These are phyloP conservation scores for Psettodes erumei DNA, from an alignment of 2,113 vertebrate genomes.

Conservation along the genomic window DNA sequence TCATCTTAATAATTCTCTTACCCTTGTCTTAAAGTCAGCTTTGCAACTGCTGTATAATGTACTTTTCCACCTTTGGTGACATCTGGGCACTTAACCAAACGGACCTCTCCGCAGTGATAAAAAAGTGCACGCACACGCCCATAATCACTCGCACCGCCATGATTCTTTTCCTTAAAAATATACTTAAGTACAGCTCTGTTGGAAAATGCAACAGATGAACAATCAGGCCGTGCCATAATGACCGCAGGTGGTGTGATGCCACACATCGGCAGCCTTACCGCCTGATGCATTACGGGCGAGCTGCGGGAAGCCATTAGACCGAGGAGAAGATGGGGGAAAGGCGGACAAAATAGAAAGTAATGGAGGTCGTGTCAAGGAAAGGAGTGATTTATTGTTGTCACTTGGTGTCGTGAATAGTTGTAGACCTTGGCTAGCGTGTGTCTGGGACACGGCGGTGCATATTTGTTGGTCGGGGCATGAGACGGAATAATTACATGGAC, in stretches of 20 bases:
- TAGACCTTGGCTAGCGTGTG: constrained; percentile 13
- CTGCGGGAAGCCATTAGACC: constrained; percentile 69
- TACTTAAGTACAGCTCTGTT: constrained; percentile 26
- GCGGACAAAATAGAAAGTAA: constrained; percentile 45
- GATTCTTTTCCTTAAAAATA: constrained; percentile 29
- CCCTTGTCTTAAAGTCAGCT: neutral
- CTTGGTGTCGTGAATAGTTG: constrained; percentile 38
- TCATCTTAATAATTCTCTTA: neutral
- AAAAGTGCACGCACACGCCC: neutral
- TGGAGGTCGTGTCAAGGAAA: constrained; percentile 53
- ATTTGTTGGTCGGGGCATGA: constrained; percentile 33
- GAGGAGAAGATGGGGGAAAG: constrained; percentile 36
- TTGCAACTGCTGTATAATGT: neutral
- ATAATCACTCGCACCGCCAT: neutral
- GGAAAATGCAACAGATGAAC: constrained; percentile 50
- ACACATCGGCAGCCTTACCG: constrained; percentile 68
- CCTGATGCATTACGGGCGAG: constrained; percentile 46
- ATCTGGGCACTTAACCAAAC: neutral
- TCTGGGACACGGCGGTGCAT: constrained; percentile 22
- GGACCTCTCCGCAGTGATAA: neutral
- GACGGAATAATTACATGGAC: constrained; percentile 48
- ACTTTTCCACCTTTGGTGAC: neutral
- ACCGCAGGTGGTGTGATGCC: constrained; percentile 58
- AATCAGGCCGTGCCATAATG: constrained; percentile 48
- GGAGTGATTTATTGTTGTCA: constrained; percentile 58